A percentile compares a stretch with the other conserved stretches of the same genome.
Evolutionary conservation across 2,888 invertebrate species (phyloP).

Genomic region (Melipona beecheii): DNA sequence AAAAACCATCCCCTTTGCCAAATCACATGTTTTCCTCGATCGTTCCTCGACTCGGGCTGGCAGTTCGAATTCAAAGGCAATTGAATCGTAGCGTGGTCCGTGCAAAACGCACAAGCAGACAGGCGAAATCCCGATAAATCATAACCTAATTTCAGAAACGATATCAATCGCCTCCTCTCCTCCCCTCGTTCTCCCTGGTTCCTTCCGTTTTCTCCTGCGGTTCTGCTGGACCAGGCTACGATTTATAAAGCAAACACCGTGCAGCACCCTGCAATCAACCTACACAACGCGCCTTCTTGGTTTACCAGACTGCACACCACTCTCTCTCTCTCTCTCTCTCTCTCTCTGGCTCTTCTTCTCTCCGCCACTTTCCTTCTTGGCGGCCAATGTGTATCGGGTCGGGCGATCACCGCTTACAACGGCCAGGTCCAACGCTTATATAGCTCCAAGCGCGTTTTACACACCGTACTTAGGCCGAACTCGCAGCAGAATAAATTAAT

Average conservation of each 20-base stretch:
- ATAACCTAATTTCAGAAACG: constrained; percentile 76
- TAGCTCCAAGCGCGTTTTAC: constrained; percentile 79
- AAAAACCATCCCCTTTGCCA: neutral
- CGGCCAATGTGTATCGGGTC: constrained; percentile 70
- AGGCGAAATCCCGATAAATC: constrained; percentile 75
- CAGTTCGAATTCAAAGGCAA: neutral
- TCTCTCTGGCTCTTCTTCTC: neutral
- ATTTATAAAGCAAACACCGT: constrained; percentile 84
- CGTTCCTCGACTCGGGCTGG: neutral
- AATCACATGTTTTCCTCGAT: no score
- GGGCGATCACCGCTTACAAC: constrained; percentile 74
- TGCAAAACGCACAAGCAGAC: constrained; percentile 14
- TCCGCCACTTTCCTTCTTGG: neutral
- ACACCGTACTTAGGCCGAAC: constrained; percentile 81
- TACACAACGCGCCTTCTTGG: constrained; percentile 71
- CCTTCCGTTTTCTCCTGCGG: constrained; percentile 57
- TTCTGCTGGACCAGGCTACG: constrained; percentile 72
- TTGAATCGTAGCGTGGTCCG: neutral
- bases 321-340: constrained; percentile 1
- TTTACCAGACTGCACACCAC: constrained; percentile 52
- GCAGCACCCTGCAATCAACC: constrained; percentile 82
- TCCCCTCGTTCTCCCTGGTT: constrained; percentile 33
- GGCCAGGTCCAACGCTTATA: constrained; percentile 69
- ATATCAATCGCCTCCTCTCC: constrained; percentile 76
- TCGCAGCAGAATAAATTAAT: constrained; percentile 82